Evolutionary conservation across 2,888 invertebrate genomes (phyloP).

Genomic region (Norana najaformis): DNA sequence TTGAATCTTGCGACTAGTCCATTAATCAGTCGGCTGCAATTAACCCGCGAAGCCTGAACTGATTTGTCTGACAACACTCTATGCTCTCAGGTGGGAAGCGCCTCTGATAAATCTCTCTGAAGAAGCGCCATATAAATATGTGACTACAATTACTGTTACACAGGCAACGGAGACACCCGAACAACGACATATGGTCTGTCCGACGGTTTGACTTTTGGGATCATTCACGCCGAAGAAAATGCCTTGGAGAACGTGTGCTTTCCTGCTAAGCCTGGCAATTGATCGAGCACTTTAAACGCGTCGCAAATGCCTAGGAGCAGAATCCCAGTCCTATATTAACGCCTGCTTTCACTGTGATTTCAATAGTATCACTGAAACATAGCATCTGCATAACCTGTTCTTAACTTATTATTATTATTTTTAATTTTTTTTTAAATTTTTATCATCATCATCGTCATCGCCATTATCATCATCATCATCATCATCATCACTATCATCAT

Average conservation of each 20-base stretch:
- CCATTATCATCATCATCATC: too few relatives aligned
- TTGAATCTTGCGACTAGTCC: background rate
- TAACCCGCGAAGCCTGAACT: background rate
- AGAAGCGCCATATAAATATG: too few relatives aligned
- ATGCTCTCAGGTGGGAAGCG: too few relatives aligned
- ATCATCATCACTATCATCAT: too few relatives aligned
- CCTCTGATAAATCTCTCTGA: too few relatives aligned
- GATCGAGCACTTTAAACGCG: too few relatives aligned
- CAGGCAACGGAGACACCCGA: background rate
- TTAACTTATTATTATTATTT: background rate
- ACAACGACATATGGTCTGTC: background rate
- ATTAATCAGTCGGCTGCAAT: background rate
- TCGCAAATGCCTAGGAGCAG: background rate
- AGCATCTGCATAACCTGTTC: background rate
- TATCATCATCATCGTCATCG: too few relatives aligned
- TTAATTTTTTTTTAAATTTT: background rate
- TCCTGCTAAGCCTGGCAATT: background rate
- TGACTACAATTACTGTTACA: too few relatives aligned
- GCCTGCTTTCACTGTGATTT: background rate
- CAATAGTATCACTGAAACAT: background rate
- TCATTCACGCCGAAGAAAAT: background rate
- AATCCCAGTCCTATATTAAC: background rate
- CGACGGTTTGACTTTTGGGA: background rate
- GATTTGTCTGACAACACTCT: background rate
- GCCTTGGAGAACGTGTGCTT: background rate